Evolutionary conservation across 37 sponge, comb jelly and placozoan species (phyloP).

Genomic region (Beroe forskalii): DNA sequence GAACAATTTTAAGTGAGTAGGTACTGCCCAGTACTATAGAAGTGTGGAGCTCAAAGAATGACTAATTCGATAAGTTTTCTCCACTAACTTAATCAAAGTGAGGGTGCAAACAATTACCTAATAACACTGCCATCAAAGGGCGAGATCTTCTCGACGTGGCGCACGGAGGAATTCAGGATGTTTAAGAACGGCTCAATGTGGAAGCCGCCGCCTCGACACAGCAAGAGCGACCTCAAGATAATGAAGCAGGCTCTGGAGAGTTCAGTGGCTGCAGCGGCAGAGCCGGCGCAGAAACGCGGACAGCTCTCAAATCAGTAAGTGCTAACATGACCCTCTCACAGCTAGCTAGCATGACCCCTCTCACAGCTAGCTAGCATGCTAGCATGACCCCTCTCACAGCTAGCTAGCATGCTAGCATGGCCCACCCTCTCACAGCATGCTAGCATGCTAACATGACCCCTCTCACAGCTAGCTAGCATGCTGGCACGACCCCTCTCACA

Average conservation of each 20-base stretch:
- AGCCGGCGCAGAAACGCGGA: slow-evolving; percentile 78
- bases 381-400: no score
- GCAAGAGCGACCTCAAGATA: slow-evolving; percentile 70
- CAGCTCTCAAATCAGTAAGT: slow-evolving; percentile 78
- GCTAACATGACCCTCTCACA: no score
- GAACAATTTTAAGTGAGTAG: no score
- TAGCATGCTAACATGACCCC: no score
- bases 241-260: slow-evolving; percentile 69
- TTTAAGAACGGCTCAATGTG: slow-evolving; percentile 94
- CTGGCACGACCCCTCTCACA: no score
- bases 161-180: slow-evolving; percentile 92
- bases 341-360: no score
- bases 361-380: no score
- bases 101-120: neutral
- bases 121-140: slow-evolving; percentile 81
- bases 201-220: slow-evolving; percentile 86
- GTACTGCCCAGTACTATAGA: no score
- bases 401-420: no score
- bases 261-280: slow-evolving; percentile 67
- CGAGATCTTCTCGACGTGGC: slow-evolving; percentile 92
- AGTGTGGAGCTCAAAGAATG: no score
- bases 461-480: no score
- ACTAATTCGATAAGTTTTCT: neutral
- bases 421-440: no score
- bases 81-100: neutral